Conservation (phyloP, 2,888 invertebrate species). For the Acrobasis consociella region DNA sequence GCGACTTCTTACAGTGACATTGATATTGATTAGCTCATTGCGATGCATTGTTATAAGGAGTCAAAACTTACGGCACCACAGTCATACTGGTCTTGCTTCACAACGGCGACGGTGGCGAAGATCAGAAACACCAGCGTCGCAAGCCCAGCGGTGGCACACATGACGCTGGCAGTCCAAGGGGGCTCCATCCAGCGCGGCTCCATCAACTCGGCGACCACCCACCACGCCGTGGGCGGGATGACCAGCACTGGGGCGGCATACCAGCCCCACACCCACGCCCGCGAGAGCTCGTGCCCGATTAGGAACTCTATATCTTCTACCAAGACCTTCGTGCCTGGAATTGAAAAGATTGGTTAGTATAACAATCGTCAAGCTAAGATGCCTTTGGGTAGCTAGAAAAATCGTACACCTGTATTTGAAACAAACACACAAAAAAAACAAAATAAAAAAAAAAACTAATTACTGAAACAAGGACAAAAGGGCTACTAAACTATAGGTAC, state of each 20-base stretch:
- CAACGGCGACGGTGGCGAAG: constrained; percentile 49
- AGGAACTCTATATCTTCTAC: constrained; percentile 67
- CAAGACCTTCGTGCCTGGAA: constrained; percentile 61
- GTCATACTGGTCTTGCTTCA: constrained; percentile 66
- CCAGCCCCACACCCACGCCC: constrained; percentile 64
- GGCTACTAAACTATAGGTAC: too few relatives aligned
- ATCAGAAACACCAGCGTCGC: constrained; percentile 40
- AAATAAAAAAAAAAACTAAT: too few relatives aligned
- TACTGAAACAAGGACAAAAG: too few relatives aligned
- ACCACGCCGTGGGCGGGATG: constrained; percentile 53
- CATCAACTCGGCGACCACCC: constrained; percentile 42
- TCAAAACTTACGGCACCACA: constrained; percentile 44
- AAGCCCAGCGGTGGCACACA: constrained; percentile 36
- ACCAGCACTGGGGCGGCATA: constrained; percentile 50
- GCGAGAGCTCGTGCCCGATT: constrained; percentile 46
- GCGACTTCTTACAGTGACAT: too few relatives aligned
- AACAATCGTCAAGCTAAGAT: too few relatives aligned
- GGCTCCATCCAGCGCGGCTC: constrained; percentile 43
- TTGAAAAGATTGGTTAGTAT: not conserved
- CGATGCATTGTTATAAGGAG: not conserved
- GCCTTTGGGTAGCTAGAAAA: too few relatives aligned
- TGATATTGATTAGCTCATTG: too few relatives aligned
- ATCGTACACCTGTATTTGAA: too few relatives aligned
- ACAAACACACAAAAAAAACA: too few relatives aligned
- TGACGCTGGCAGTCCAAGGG: constrained; percentile 46